Base-by-base conservation (phyloP, 2,113 vertebrate genomes). In the Mastomys natalensis region DNA sequence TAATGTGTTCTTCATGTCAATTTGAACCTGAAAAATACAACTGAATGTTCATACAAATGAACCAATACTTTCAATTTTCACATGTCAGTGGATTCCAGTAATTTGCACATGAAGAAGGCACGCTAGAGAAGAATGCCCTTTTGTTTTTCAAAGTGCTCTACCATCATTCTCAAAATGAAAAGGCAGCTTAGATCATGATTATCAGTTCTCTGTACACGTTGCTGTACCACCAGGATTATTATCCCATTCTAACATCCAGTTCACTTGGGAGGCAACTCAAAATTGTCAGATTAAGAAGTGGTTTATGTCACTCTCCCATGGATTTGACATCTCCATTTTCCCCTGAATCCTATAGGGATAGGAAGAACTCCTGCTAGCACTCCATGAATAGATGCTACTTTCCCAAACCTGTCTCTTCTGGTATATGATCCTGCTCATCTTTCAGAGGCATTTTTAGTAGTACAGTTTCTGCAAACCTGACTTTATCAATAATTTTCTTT, bases 251-350 rank as follows among this genome's bases (percentile, higher is more conserved):
- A 87, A 26, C 43, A 62, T 76, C 66, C 43, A 93, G 87, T 92
- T 34, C 40, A 95, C 37, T 95, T 88, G 87, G 60, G 84, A 97
- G 53, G 4, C 76, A 87, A 93, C 76, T 92, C 80, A 95, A 93
- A 96, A 21, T 93, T 89, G 40, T 91, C 95, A 95, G 80, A 97
- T 96, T 96, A 93, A 68, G 31, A 31, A 64, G 26, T 64, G 62
- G 26, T 64, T 64, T 64, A 60, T 93, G 64, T 97, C 60, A 87
- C 43, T 68, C 26, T 96, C 40, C 51, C 40, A 48, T 60, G 37
- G 89, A 68, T 95, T 93, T 98, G 90, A 93, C 60, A 92, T 95
- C 94, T 93, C 78, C 80, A 93, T 97, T 97, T 96, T 94, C 81
- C 88, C 13, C 22, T 12, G 45, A 55, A 94, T 93, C 21, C 84